phyloP scores from a whole-genome alignment of 2,113 vertebrate species.

The Lates calcarifer region DNA sequence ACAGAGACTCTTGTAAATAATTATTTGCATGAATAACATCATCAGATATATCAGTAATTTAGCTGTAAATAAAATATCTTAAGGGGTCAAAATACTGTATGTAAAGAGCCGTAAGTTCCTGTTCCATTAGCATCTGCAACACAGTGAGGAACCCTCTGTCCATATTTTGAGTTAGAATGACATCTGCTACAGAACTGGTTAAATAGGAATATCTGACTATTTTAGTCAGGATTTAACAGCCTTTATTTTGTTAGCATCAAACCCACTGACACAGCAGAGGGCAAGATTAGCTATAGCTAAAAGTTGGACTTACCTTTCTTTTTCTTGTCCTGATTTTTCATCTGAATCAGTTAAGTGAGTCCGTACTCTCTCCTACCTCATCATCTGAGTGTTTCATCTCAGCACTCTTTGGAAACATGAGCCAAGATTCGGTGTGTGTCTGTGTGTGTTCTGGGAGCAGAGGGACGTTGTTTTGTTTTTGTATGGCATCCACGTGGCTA shows the following conservation, averaged over 20 bases:
- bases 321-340: background rate
- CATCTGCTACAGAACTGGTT: background rate
- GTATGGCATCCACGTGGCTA: slow-evolving; percentile 45
- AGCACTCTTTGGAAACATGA: slow-evolving; percentile 10
- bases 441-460: slow-evolving; percentile 29
- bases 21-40: too few relatives aligned
- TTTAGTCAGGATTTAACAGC: background rate
- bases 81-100: too few relatives aligned
- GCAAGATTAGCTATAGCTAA: background rate
- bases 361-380: background rate
- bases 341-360: background rate
- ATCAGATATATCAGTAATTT: too few relatives aligned
- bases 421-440: slow-evolving; percentile 5
- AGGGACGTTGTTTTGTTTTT: slow-evolving; percentile 48
- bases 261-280: background rate
- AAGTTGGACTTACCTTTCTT: too few relatives aligned
- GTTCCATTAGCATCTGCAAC: background rate
- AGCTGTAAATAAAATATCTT: too few relatives aligned
- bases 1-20: too few relatives aligned
- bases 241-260: background rate
- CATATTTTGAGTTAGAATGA: background rate
- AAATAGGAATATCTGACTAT: too few relatives aligned
- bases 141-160: background rate
- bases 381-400: background rate
- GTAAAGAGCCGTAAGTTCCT: background rate